Conservation (phyloP, 2,797 vertebrate genomes). For the Distichodus sexfasciatus region DNA sequence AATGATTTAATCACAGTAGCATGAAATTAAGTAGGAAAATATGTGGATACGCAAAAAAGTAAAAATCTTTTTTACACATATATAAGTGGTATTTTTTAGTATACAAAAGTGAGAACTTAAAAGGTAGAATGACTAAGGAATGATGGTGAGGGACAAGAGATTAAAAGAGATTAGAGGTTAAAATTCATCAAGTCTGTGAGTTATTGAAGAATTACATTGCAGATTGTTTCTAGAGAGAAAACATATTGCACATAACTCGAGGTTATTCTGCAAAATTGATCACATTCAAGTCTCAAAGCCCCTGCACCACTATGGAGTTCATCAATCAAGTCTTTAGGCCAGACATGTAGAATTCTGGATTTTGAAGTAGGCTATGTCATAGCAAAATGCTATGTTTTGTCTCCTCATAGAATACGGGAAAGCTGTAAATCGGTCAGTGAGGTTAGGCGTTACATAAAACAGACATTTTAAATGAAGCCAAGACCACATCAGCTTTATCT, state of each 20-base stretch:
- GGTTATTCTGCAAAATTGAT: constrained; percentile 99
- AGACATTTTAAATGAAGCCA: constrained; percentile 13
- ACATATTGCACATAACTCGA: constrained; percentile 99
- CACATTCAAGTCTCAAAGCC: constrained; percentile 99
- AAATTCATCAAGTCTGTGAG: constrained; percentile 83
- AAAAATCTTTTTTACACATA: constrained; percentile 98
- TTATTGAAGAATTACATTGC: constrained; percentile 90
- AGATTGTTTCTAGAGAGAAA: constrained; percentile 93
- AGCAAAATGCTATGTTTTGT: constrained; percentile 85
- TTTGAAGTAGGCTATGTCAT: constrained; percentile 68
- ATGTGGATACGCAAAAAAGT: constrained; percentile 99
- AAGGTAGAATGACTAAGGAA: constrained; percentile 14
- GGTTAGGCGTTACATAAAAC: constrained; percentile 80
- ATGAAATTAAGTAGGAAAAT: constrained; percentile 99
- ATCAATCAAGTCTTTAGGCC: constrained; percentile 89
- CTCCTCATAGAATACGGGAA: constrained; percentile 86
- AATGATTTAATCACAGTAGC: constrained; percentile 99
- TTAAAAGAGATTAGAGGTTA: too few species aligned
- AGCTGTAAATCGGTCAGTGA: constrained; percentile 81
- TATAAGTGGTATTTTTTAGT: constrained; percentile 81
- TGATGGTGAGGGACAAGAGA: constrained; percentile 26
- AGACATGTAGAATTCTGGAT: constrained; percentile 20
- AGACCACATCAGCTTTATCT: constrained; percentile 34
- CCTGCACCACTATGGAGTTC: constrained; percentile 91
- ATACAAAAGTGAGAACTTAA: constrained; percentile 97